phyloP scores from a whole-genome alignment of 2,113 vertebrate genomes.

The Pholis gunnellus region DNA sequence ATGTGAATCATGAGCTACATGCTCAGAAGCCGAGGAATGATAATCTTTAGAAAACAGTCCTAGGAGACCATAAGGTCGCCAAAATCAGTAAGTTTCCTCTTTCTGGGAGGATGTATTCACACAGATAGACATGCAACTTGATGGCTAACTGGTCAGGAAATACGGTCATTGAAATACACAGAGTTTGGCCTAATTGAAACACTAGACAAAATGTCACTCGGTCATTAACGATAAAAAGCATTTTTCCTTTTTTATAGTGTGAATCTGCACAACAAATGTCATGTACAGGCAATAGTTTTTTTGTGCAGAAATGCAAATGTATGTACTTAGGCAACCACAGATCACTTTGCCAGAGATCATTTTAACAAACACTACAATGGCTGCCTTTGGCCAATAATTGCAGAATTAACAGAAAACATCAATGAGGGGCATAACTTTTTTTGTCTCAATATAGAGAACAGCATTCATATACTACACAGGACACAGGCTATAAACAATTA shows the following conservation, averaged over 20 bases:
- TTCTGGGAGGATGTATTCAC: neutral
- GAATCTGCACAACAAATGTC: neutral
- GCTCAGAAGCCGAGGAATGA: neutral
- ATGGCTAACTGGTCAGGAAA: neutral
- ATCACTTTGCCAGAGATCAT: neutral
- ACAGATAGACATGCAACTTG: neutral
- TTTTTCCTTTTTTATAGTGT: too few species aligned
- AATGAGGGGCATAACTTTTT: constrained; percentile 2
- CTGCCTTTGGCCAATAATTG: neutral
- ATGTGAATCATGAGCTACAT: too few species aligned
- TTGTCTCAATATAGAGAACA: neutral
- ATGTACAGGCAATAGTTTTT: neutral
- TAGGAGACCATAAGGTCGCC: neutral
- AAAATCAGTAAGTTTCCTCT: constrained; percentile 17
- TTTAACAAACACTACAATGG: neutral
- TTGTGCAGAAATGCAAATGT: neutral
- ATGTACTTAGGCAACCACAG: neutral
- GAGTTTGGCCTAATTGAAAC: constrained; percentile 1
- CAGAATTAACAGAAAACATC: neutral
- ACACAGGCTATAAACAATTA: constrained; percentile 11
- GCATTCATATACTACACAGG: constrained; percentile 1
- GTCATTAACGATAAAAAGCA: too few species aligned
- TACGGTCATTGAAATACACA: neutral
- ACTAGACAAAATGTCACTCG: too few species aligned
- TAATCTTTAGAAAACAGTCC: neutral